Evolutionary conservation across 2,888 invertebrate species (phyloP).

Genomic region (Copidosoma aretas): DNA sequence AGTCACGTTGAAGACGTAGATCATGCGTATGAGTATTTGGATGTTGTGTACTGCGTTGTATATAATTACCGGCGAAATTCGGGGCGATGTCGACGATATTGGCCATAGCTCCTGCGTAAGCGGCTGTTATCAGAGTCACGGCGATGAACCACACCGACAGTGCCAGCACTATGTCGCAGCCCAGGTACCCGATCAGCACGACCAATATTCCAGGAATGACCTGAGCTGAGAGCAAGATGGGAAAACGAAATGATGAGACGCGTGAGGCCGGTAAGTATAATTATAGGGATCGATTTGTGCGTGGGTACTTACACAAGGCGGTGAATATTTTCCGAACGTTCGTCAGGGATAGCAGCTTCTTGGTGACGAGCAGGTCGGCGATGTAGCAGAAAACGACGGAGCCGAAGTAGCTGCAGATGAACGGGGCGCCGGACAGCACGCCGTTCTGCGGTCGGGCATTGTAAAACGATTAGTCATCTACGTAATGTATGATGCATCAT

Average conservation of each 20-base stretch:
- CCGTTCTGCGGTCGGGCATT: conserved; percentile 67
- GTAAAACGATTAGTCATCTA: too few relatives aligned
- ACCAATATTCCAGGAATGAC: conserved; percentile 73
- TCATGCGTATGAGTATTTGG: too few relatives aligned
- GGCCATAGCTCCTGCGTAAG: conserved; percentile 79
- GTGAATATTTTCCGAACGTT: conserved; percentile 75
- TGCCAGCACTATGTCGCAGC: conserved; percentile 67
- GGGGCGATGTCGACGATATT: conserved; percentile 80
- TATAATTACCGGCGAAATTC: conserved; percentile 75
- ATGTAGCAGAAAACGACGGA: conserved; percentile 75
- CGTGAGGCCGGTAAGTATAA: too few relatives aligned
- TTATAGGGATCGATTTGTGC: too few relatives aligned
- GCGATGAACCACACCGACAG: conserved; percentile 73
- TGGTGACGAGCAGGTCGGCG: conserved; percentile 70
- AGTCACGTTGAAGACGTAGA: too few relatives aligned
- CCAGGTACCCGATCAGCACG: conserved; percentile 70
- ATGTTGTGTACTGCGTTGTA: too few relatives aligned
- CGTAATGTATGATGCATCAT: too few relatives aligned
- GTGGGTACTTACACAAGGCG: conserved; percentile 62
- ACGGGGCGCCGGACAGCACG: conserved; percentile 72
- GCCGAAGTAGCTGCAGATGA: conserved; percentile 74
- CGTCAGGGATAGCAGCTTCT: conserved; percentile 68
- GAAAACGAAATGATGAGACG: too few relatives aligned
- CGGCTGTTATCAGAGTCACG: conserved; percentile 74
- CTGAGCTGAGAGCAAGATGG: conserved; percentile 66